These are phyloP conservation scores for Phyllotreta striolata DNA, from an alignment of 2,888 invertebrate genomes.

Conservation along the genomic window DNA sequence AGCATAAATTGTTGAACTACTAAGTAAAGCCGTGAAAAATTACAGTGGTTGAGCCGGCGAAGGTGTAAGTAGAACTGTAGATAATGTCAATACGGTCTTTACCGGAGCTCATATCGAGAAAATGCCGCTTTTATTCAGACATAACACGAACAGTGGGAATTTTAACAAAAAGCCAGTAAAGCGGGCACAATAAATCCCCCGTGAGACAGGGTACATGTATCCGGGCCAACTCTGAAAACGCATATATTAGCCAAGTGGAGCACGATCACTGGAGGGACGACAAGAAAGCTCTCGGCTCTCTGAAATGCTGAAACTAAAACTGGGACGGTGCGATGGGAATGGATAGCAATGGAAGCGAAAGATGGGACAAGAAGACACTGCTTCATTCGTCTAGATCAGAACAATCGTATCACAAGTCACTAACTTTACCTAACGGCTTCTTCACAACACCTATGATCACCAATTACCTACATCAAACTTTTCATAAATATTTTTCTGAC, in stretches of 20 bases:
- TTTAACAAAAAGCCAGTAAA: conserved; percentile 55
- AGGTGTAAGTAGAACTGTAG: conserved; percentile 40
- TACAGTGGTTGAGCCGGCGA: conserved; percentile 39
- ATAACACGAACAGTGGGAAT: conserved; percentile 52
- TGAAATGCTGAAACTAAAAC: conserved; percentile 29
- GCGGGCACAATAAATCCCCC: conserved; percentile 52
- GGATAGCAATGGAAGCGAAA: conserved; percentile 9
- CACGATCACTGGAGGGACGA: conserved; percentile 40
- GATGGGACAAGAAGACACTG: conserved; percentile 20
- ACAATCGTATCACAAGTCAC: conserved; percentile 35
- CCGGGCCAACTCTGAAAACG: conserved; percentile 52
- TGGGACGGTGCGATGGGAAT: conserved; percentile 29
- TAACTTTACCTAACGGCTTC: conserved; percentile 15
- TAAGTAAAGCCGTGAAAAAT: conserved; percentile 35
- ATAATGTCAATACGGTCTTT: conserved; percentile 42
- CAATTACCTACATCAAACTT: background rate
- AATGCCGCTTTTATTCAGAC: conserved; percentile 50
- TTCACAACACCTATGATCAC: conserved; percentile 2
- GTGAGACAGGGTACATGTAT: conserved; percentile 55
- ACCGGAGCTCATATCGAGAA: conserved; percentile 40
- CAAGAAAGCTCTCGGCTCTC: conserved; percentile 31
- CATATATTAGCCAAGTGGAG: conserved; percentile 52
- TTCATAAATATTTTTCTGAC: too few relatives aligned
- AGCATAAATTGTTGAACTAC: conserved; percentile 25
- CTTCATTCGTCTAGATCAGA: conserved; percentile 30